Evolutionary conservation across 2,888 invertebrate species (phyloP).

Genomic region (Scotopteryx bipunctaria): DNA sequence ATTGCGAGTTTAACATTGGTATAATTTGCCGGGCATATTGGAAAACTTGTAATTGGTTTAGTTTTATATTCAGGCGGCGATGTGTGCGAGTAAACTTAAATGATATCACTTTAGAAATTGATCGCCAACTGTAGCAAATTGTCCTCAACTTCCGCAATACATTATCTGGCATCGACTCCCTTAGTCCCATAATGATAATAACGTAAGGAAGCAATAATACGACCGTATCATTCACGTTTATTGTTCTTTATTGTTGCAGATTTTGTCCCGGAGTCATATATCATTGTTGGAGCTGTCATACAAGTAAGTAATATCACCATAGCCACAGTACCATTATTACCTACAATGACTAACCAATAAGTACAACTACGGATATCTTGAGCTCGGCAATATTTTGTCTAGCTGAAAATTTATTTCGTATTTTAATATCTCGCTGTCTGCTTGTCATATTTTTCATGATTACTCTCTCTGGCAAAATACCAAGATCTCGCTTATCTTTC

Average conservation of each 20-base stretch:
- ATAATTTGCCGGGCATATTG: slow-evolving; percentile 76
- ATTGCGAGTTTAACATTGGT: slow-evolving; percentile 70
- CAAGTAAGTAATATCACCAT: slow-evolving; percentile 60
- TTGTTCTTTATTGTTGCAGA: slow-evolving; percentile 64
- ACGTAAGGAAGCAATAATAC: slow-evolving; percentile 18
- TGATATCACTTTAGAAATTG: slow-evolving; percentile 61
- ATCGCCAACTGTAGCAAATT: slow-evolving; percentile 38
- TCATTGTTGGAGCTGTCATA: slow-evolving; percentile 70
- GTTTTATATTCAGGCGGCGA: slow-evolving; percentile 71
- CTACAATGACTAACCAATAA: slow-evolving; percentile 10
- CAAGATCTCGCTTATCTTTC: slow-evolving; percentile 76
- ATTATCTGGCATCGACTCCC: slow-evolving; percentile 18
- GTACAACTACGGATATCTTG: slow-evolving; percentile 37
- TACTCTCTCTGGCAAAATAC: slow-evolving; percentile 73
- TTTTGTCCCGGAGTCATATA: slow-evolving; percentile 79
- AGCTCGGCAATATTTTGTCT: slow-evolving; percentile 49
- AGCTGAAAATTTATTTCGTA: slow-evolving; percentile 62
- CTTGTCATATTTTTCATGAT: slow-evolving; percentile 76
- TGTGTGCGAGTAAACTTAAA: slow-evolving; percentile 65
- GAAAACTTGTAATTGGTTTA: slow-evolving; percentile 81
- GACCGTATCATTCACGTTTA: slow-evolving; percentile 28
- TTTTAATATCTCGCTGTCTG: slow-evolving; percentile 69
- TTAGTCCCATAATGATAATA: slow-evolving; percentile 23
- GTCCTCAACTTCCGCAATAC: slow-evolving; percentile 27
- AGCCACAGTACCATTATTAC: slow-evolving; percentile 3